Base-by-base conservation (phyloP, 2,888 invertebrate species). In the Cryptocephalus primarius region DNA sequence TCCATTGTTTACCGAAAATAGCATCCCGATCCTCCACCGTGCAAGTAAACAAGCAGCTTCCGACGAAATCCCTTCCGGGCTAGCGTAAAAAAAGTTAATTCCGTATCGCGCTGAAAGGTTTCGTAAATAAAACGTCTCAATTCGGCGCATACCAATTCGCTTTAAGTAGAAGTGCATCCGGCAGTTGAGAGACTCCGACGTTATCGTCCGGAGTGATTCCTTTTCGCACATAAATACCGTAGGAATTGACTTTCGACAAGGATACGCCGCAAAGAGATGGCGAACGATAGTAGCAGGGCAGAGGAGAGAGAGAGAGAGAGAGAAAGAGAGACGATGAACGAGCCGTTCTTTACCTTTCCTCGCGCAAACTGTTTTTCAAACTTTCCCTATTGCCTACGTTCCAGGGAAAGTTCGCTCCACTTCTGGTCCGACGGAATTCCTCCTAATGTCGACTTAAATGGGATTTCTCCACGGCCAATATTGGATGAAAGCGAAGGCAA, bases 91-190 rank as follows among this genome's bases (percentile, higher is more conserved):
- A 50, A 49, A 52, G 31, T 47, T 48, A 51, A 52, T 54, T 49
- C 46, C 36, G 46, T 50, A 45, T 49, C 47, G 50, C 46, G 49
- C 22, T 54, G 54, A 54, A 54, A 54, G 54, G 50, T 52, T 54
- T 52, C 45, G 52, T 50, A 54, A 50, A 54, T 54, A 54, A 54
- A 54, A 54, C 50, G 52, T 54, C 52, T 50, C 54, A 50, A 54
- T 52, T 46, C 48, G 42, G 47, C 49, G 54, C 52, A 50, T 50
- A 52, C 52, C 54, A 52, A 54, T 54, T 52, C 47, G 42, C 40
- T 42, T 45, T 50, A 54, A 54, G 52, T 54, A 50, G 36, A 36
- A 12, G 11, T 36, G 36, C 36, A 36, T 36, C 36, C 36, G 36
- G 36, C 36, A 36, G n/a, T 36, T n/a, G 12, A 36, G 12, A 36